Percentiles rank a stretch among this genome's conserved stretches.
These are phyloP conservation scores for Cavia porcellus DNA, from an alignment of 2,113 vertebrate species.

Conservation along the genomic window DNA sequence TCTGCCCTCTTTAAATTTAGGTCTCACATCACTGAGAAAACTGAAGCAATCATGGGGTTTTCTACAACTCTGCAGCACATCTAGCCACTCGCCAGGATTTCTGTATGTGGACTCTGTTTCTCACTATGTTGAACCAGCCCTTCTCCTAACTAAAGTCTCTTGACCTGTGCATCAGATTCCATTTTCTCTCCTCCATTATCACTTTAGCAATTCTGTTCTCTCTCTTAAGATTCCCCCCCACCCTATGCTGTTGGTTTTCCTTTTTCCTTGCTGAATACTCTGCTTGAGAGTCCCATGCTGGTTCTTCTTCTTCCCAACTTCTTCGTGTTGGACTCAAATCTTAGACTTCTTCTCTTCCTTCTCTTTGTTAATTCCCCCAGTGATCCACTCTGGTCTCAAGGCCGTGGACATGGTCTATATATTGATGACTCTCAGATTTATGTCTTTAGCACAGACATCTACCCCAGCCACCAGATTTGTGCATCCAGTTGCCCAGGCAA, in stretches of 20 bases:
- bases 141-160: not conserved
- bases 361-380: not conserved
- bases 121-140: not conserved
- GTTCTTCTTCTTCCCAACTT: not conserved
- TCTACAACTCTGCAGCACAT: not conserved
- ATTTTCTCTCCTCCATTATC: not conserved
- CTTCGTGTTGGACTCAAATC: not conserved
- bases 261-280: not conserved
- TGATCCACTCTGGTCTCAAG: not conserved
- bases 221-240: not conserved
- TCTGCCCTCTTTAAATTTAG: not conserved
- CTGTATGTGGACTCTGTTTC: not conserved
- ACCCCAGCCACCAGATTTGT: not conserved
- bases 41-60: not conserved
- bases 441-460: not conserved
- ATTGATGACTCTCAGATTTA: not conserved
- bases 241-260: not conserved
- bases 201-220: not conserved
- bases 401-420: not conserved
- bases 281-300: not conserved
- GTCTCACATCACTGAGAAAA: not conserved
- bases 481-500: not conserved
- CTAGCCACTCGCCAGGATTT: not conserved
- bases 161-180: not conserved
- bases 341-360: not conserved